Evolutionary conservation across 2,888 invertebrate species (phyloP).

Genomic region (Dusona sp.): DNA sequence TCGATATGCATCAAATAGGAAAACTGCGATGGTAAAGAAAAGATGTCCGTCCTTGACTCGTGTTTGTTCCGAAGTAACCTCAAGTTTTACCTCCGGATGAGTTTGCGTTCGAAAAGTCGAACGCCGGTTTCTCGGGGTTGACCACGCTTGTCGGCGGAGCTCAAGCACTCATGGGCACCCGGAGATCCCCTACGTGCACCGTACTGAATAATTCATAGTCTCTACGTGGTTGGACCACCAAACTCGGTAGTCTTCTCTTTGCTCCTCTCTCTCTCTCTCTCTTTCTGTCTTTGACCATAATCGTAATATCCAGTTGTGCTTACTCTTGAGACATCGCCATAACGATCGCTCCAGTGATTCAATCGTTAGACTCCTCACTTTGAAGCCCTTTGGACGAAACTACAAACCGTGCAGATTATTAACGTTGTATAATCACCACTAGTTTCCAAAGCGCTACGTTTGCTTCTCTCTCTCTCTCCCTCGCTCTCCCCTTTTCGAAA

Average conservation of each 20-base stretch:
- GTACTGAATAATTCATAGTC: conserved; percentile 59
- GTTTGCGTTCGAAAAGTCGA: conserved; percentile 42
- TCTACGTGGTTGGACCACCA: conserved; percentile 55
- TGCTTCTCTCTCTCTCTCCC: background rate
- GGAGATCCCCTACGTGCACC: conserved; percentile 19
- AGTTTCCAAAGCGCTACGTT: background rate
- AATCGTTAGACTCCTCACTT: conserved; percentile 25
- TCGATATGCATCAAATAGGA: background rate
- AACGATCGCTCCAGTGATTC: conserved; percentile 20
- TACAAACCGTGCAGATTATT: background rate
- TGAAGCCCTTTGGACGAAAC: background rate
- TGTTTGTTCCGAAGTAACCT: conserved; percentile 7
- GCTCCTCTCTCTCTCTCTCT: background rate
- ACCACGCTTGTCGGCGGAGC: conserved; percentile 42
- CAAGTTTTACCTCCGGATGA: conserved; percentile 28
- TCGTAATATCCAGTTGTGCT: background rate
- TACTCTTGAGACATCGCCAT: conserved; percentile 24
- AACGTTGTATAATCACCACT: conserved; percentile 28
- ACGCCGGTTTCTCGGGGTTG: conserved; percentile 32
- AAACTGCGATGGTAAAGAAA: background rate
- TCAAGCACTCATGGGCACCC: conserved; percentile 48
- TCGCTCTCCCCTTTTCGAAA: background rate
- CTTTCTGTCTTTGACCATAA: background rate
- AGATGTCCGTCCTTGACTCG: background rate
- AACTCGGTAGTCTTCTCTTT: conserved; percentile 14